phyloP scores from a whole-genome alignment of 2,888 invertebrate genomes.

The Bellardia bayeri region DNA sequence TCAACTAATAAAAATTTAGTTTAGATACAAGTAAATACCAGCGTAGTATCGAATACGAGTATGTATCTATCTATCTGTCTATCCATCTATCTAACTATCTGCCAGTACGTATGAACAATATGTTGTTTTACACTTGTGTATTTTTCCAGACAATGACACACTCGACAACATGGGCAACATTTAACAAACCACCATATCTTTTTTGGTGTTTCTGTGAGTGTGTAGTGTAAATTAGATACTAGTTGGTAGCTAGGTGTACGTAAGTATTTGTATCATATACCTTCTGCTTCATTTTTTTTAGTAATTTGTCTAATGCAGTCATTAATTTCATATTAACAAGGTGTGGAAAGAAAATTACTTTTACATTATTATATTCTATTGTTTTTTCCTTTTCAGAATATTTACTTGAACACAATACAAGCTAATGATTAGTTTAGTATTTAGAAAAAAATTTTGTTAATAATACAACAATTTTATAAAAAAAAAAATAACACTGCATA shows the following conservation, averaged over 20 bases:
- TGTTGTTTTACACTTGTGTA: constrained; percentile 55
- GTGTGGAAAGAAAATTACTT: constrained; percentile 84
- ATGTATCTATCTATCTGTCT: neutral
- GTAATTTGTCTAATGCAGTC: constrained; percentile 84
- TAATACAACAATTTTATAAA: constrained; percentile 33
- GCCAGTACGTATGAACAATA: constrained; percentile 44
- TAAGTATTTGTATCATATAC: constrained; percentile 58
- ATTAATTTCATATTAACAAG: constrained; percentile 86
- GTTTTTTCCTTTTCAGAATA: constrained; percentile 8
- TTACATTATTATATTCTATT: constrained; percentile 64
- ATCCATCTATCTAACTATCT: neutral
- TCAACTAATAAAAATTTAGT: constrained; percentile 59
- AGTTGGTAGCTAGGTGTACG: constrained; percentile 10
- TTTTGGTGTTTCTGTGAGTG: constrained; percentile 1
- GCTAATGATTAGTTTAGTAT: constrained; percentile 17
- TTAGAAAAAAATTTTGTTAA: constrained; percentile 23
- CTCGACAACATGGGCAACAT: constrained; percentile 19
- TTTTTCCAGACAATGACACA: constrained; percentile 45
- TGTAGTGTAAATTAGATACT: constrained; percentile 17
- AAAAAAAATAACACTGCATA: neutral
- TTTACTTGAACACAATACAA: neutral
- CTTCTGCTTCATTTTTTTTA: constrained; percentile 56
- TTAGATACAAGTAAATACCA: constrained; percentile 9
- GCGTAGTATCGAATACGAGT: neutral
- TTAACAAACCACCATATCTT: constrained; percentile 45